Evolutionary conservation across 1,140 invertebrate genomes (phyloP).

Genomic region (Psix sp.): DNA sequence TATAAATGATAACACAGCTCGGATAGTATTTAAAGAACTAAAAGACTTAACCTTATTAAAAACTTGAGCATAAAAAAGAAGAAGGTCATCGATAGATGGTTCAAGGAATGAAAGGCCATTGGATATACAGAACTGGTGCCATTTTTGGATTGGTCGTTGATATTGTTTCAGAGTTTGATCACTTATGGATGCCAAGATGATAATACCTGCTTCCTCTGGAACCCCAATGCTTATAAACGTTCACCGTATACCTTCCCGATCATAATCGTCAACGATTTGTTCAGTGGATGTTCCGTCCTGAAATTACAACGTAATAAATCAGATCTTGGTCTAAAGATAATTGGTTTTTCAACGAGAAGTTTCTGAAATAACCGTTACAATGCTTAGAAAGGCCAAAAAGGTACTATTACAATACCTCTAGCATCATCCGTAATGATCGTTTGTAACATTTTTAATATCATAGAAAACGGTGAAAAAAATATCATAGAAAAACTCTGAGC

Average conservation of each 20-base stretch:
- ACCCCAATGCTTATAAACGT: slow-evolving; percentile 37
- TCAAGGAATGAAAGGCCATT: slow-evolving; percentile 1
- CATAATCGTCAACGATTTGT: slow-evolving; percentile 53
- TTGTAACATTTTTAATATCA: slow-evolving; percentile 21
- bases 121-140: slow-evolving; percentile 13
- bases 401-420: slow-evolving; percentile 12
- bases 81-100: not conserved
- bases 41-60: slow-evolving; percentile 1
- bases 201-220: slow-evolving; percentile 24
- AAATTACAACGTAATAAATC: slow-evolving; percentile 3
- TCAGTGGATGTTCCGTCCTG: slow-evolving; percentile 39
- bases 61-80: slow-evolving; percentile 1
- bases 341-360: slow-evolving; percentile 19
- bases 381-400: slow-evolving; percentile 6
- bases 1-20: slow-evolving; percentile 14
- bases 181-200: slow-evolving; percentile 12
- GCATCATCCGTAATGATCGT: slow-evolving; percentile 21
- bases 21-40: slow-evolving; percentile 7
- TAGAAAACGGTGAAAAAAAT: slow-evolving; percentile 4
- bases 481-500: slow-evolving; percentile 1
- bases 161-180: slow-evolving; percentile 12
- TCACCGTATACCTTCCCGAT: slow-evolving; percentile 50
- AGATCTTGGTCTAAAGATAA: not conserved
- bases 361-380: slow-evolving; percentile 19
- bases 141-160: slow-evolving; percentile 8